Conservation (phyloP, 2,113 vertebrate species). For the Petrocephalus microphthalmus region DNA sequence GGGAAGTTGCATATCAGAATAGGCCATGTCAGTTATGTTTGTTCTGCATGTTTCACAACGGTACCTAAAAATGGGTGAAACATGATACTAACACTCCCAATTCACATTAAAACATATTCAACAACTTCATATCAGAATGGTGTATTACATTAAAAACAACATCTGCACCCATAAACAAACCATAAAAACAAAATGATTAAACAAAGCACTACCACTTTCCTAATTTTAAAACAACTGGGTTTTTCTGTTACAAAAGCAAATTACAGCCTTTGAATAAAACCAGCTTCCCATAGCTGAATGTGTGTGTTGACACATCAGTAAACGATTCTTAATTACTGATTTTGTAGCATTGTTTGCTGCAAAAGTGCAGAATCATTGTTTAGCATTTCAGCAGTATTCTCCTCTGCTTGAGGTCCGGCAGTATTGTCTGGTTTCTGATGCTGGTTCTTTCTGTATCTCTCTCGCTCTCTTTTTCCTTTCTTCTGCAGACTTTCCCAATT, state of each 20-base stretch:
- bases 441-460: not conserved
- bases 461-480: not conserved
- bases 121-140: not conserved
- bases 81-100: not conserved
- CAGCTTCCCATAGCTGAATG: not conserved
- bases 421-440: not conserved
- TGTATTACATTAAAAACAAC: not conserved
- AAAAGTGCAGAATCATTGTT: not conserved
- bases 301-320: not conserved
- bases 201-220: not conserved
- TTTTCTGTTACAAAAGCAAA: not conserved
- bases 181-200: not conserved
- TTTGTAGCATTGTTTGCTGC: not conserved
- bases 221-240: not conserved
- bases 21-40: not conserved
- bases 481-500: not conserved
- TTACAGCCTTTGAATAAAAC: not conserved
- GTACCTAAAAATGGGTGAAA: not conserved
- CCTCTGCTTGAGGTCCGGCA: not conserved
- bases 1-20: not conserved
- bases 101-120: not conserved
- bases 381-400: not conserved
- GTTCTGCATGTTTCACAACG: not conserved
- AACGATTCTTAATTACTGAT: not conserved
- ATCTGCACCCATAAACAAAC: not conserved